Conservation (phyloP, 2,888 invertebrate species). For the Chrysodeixis includens region DNA sequence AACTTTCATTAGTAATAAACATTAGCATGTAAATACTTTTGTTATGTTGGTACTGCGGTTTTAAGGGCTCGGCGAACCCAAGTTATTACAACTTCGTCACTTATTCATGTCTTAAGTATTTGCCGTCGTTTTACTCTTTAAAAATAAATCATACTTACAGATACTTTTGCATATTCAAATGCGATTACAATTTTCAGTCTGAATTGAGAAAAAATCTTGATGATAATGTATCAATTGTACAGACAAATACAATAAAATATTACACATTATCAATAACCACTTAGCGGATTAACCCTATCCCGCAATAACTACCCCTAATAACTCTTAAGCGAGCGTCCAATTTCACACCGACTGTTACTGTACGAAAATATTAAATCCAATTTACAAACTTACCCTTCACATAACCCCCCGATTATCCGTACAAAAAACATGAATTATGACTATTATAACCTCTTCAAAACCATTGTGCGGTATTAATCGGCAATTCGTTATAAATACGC, state of each 20-base stretch:
- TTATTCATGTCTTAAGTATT: neutral
- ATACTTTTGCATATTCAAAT: neutral
- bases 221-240: conserved; percentile 33
- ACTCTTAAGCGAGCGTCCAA: conserved; percentile 85
- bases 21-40: conserved; percentile 41
- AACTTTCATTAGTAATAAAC: conserved; percentile 49
- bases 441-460: conserved; percentile 83
- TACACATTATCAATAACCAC: conserved; percentile 68
- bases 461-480: conserved; percentile 84
- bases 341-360: conserved; percentile 87
- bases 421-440: conserved; percentile 86
- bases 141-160: neutral
- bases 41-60: conserved; percentile 34
- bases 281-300: conserved; percentile 76
- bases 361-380: conserved; percentile 89
- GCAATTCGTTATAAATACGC: conserved; percentile 79
- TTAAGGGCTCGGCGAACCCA: conserved; percentile 12
- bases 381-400: conserved; percentile 79
- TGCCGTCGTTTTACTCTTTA: neutral
- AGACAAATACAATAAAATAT: conserved; percentile 59
- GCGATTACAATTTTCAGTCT: neutral
- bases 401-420: conserved; percentile 81
- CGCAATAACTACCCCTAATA: conserved; percentile 65
- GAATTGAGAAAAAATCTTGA: neutral
- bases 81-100: neutral